phyloP scores from a whole-genome alignment of 2,113 vertebrate genomes.

The Globicephala melas region DNA sequence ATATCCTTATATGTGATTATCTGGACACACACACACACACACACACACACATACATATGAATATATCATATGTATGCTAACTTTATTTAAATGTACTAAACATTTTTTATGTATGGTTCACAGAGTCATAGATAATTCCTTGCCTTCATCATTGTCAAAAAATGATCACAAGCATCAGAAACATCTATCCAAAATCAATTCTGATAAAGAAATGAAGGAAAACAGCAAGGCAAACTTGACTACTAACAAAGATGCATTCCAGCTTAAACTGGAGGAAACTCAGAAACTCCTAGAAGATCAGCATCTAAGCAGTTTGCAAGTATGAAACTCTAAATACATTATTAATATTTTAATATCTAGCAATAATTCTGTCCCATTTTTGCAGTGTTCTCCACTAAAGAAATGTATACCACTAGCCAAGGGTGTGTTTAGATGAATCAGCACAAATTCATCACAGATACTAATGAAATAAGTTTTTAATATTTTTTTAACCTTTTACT shows the following conservation, averaged over 20 bases:
- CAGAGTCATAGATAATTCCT: slow-evolving; percentile 82
- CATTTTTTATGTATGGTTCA: slow-evolving; percentile 70
- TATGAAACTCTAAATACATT: slow-evolving; percentile 69
- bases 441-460: slow-evolving; percentile 1
- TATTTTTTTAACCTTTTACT: not conserved
- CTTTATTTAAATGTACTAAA: slow-evolving; percentile 66
- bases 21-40: not conserved
- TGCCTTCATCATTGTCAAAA: slow-evolving; percentile 79
- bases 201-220: slow-evolving; percentile 81
- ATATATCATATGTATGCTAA: slow-evolving; percentile 11
- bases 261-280: slow-evolving; percentile 82
- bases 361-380: slow-evolving; percentile 26
- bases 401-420: not conserved
- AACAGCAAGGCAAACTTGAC: slow-evolving; percentile 71
- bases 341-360: slow-evolving; percentile 30
- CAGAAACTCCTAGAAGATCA: slow-evolving; percentile 83
- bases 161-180: slow-evolving; percentile 75
- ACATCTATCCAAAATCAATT: slow-evolving; percentile 76
- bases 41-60: not conserved
- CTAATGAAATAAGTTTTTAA: not conserved
- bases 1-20: slow-evolving; percentile 69
- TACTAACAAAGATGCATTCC: slow-evolving; percentile 77
- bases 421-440: not conserved
- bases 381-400: slow-evolving; percentile 9
- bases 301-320: slow-evolving; percentile 81